Conservation (phyloP, 2,888 invertebrate genomes). For the Torymus aiolomorphi region DNA sequence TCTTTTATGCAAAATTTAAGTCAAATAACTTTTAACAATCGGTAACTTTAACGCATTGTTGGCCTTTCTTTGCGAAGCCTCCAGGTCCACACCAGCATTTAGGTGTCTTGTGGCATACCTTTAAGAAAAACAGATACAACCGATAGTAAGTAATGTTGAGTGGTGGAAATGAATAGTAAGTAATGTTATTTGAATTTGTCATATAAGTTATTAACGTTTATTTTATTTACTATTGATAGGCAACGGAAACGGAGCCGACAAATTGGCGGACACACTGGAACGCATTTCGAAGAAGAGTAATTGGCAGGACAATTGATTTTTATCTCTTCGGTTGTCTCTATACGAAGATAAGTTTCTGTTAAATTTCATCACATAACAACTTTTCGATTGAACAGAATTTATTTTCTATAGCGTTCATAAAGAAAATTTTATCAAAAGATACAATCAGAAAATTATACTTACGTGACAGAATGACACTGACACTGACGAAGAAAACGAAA, state of each 20-base stretch:
- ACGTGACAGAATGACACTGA: no score
- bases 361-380: no score
- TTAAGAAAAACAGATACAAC: not conserved
- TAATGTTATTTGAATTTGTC: not conserved
- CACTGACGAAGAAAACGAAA: no score
- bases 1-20: no score
- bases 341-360: no score
- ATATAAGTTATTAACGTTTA: not conserved
- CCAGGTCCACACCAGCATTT: conserved; percentile 30
- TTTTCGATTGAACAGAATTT: no score
- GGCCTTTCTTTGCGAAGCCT: not conserved
- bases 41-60: not conserved
- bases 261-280: conserved; percentile 16
- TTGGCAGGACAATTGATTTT: conserved; percentile 12
- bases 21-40: not conserved
- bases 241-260: conserved; percentile 1
- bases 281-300: not conserved
- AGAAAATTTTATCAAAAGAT: no score
- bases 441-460: no score
- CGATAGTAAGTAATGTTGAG: not conserved
- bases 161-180: no score
- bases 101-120: conserved; percentile 2
- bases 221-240: conserved; percentile 13
- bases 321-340: no score
- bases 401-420: no score